phyloP scores from a whole-genome alignment of 2,113 vertebrate species.

The Triplophysa tibetana region DNA sequence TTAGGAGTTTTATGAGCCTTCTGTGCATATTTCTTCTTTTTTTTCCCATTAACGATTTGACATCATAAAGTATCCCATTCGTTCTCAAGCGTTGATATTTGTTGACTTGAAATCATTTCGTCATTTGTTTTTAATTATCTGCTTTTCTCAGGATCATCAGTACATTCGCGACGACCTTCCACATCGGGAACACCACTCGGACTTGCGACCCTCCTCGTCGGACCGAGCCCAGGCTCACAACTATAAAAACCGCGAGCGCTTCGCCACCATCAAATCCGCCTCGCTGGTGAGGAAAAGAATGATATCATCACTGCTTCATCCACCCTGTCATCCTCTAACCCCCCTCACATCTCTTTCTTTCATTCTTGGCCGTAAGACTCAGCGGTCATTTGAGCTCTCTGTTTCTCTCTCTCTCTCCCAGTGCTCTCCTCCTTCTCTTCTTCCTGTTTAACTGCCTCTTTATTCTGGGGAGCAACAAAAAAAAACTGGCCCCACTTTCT shows the following conservation, averaged over 20 bases:
- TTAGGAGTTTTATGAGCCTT: no score
- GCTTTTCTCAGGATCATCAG: slow-evolving; percentile 84
- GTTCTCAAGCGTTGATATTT: neutral
- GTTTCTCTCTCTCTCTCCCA: neutral
- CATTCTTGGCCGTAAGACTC: neutral
- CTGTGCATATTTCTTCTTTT: no score
- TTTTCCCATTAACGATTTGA: no score
- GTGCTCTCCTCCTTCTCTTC: neutral
- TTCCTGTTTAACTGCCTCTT: neutral
- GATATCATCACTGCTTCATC: neutral
- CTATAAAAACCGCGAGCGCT: slow-evolving; percentile 95
- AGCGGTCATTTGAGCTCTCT: neutral
- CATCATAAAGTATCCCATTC: no score
- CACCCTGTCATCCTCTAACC: neutral
- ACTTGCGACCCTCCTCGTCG: slow-evolving; percentile 85
- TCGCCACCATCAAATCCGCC: slow-evolving; percentile 98
- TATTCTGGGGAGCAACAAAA: neutral
- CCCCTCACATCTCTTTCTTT: slow-evolving; percentile 33
- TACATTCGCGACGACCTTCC: slow-evolving; percentile 94
- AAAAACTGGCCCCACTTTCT: slow-evolving; percentile 8
- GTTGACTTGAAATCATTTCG: neutral
- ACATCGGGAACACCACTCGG: slow-evolving; percentile 89
- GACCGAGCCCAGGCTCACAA: slow-evolving; percentile 91
- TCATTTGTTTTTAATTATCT: neutral
- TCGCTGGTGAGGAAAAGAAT: slow-evolving; percentile 85